Base-by-base conservation (phyloP, 2,797 vertebrate genomes). In the Cossypha heuglini region DNA sequence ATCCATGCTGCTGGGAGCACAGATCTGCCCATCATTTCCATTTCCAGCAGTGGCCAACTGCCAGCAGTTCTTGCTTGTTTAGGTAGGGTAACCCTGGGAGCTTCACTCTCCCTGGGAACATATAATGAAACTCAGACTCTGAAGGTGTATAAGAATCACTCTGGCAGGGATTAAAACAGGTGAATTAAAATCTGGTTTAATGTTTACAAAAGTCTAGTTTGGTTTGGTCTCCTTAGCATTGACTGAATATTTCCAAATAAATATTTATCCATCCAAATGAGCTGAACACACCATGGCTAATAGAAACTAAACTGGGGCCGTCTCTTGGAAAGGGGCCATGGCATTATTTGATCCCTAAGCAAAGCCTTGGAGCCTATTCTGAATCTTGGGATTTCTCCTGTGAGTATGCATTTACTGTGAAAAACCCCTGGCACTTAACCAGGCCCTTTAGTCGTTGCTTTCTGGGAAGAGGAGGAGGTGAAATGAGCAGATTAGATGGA, bases 41-140 rank as follows among this genome's bases (percentile, higher is more conserved):
- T 75, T 74, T 45, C 49, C 42, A 81, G 83, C 77, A 69, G 55
- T 81, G 91, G 84, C 92, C 49, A 54, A 26, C 28, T 92, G 92
- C 91, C 77, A 90, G 10, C 69, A 14, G 24, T 51, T 93, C 85
- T 71, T 7, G 63, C 14, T 85, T 92, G 25, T 85, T 40, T 88
- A 73, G n/a, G 52, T 21, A 22, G 84, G 38, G 82, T 94, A 84
- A 64, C 88, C 64, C 66, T 92, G 92, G 84, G 91, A 93, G 88
- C 76, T 78, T 94, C 35, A 7, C 63, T 86, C 66, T 54, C 88
- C 64, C 66, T 92, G 92, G 84, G 91, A 93, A 82, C 57, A 0
- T 42, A 76, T 0, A 52, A 66, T 85, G 81, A 63, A 71, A 57
- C 62, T 74, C 48, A 88, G 55, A 16, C 38, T 51, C 51, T 79